Evolutionary conservation across 2,888 invertebrate species (phyloP).

Genomic region (Dorcus hopei): DNA sequence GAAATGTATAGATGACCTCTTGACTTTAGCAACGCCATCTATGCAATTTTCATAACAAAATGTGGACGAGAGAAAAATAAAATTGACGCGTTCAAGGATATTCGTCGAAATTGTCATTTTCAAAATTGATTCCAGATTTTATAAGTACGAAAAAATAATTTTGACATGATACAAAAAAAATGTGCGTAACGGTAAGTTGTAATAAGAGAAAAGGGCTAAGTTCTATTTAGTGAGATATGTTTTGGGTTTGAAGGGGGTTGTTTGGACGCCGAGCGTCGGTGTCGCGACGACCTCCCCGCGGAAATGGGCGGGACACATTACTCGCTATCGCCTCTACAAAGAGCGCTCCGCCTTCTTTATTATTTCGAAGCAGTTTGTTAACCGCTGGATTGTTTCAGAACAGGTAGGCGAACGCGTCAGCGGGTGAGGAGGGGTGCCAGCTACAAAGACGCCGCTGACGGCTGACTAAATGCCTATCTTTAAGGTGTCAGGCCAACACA

Average conservation of each 20-base stretch:
- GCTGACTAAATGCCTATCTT: conserved; percentile 53
- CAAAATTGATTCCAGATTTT: too few species aligned
- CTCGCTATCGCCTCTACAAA: conserved; percentile 44
- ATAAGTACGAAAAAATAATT: too few species aligned
- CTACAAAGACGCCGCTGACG: conserved; percentile 51
- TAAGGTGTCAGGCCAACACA: conserved; percentile 52
- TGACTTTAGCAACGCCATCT: too few species aligned
- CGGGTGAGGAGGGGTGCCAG: conserved; percentile 42
- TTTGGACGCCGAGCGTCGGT: conserved; percentile 10
- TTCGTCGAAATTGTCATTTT: too few species aligned
- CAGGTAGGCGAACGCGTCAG: conserved; percentile 52
- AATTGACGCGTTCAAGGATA: too few species aligned
- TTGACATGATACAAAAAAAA: too few species aligned
- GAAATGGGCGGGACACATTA: conserved; percentile 36
- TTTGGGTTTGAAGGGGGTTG: background rate
- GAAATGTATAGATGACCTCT: too few species aligned
- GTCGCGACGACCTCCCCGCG: conserved; percentile 33
- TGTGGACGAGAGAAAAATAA: too few species aligned
- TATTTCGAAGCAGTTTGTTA: conserved; percentile 48
- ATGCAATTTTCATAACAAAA: too few species aligned
- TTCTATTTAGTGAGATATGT: background rate
- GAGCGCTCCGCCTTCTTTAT: conserved; percentile 43
- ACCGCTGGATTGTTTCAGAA: conserved; percentile 48
- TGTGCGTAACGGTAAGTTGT: too few species aligned
- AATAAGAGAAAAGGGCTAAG: too few species aligned